These are phyloP conservation scores for Cylas formicarius DNA, from an alignment of 1,140 invertebrate species.

Conservation along the genomic window DNA sequence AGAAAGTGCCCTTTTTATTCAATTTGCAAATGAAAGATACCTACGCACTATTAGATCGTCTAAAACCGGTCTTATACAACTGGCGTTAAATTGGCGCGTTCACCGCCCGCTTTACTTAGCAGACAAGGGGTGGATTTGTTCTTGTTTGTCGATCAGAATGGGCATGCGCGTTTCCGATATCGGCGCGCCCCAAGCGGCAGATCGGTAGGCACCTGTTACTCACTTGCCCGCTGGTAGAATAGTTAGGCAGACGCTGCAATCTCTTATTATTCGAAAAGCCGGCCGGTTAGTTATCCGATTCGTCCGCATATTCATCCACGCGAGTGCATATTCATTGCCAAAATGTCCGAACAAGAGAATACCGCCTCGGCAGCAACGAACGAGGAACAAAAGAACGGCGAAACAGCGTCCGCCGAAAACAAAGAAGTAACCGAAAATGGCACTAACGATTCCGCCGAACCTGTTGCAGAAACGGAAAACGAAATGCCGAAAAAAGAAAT, in stretches of 20 bases:
- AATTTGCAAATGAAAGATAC: too few species aligned
- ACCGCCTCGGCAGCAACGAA: constrained; percentile 45
- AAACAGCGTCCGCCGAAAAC: constrained; percentile 42
- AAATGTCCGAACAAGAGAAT: constrained; percentile 26
- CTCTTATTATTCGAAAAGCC: constrained; percentile 2
- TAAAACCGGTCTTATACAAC: not conserved
- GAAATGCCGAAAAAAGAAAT: constrained; percentile 71
- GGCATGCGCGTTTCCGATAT: constrained; percentile 27
- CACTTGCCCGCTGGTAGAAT: constrained; percentile 29
- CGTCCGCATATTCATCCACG: constrained; percentile 6
- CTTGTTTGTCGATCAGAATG: constrained; percentile 13
- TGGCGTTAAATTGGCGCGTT: not conserved
- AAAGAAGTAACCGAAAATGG: constrained; percentile 46
- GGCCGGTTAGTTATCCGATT: not conserved
- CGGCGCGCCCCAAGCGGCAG: constrained; percentile 32
- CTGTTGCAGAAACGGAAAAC: constrained; percentile 45
- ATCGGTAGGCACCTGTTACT: constrained; percentile 38
- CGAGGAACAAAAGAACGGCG: constrained; percentile 46
- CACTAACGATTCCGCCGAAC: constrained; percentile 43
- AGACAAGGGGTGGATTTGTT: constrained; percentile 16
- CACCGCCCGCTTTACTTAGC: constrained; percentile 1
- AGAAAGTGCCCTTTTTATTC: too few species aligned
- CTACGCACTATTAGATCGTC: not conserved
- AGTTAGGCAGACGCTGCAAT: constrained; percentile 9
- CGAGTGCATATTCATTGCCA: constrained; percentile 10